phyloP scores from a whole-genome alignment of 1,140 invertebrate species.

The Drosophila melanogaster region DNA sequence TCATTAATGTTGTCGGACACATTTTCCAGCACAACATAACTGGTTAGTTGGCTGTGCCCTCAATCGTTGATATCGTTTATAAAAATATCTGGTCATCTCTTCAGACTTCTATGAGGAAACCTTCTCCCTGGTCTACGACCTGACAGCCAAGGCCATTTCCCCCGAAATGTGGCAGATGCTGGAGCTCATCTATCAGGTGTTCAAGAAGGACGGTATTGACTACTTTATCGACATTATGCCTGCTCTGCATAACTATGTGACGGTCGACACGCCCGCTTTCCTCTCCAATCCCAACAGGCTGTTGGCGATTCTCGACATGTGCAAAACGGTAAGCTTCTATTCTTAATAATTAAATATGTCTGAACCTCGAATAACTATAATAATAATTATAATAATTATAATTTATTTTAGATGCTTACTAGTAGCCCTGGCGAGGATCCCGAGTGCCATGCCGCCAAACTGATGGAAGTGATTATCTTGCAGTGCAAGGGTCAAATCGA shows the following conservation, averaged over 20 bases:
- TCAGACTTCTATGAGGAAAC: conserved; percentile 98
- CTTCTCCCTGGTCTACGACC: conserved; percentile 95
- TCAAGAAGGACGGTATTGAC: conserved; percentile 97
- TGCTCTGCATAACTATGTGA: conserved; percentile 98
- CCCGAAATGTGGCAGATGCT: conserved; percentile 98
- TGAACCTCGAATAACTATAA: too few relatives aligned
- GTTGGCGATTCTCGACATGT: conserved; percentile 97
- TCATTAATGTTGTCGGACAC: conserved; percentile 95
- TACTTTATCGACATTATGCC: conserved; percentile 99
- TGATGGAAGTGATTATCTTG: conserved; percentile 98
- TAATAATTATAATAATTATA: too few relatives aligned
- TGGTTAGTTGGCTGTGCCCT: conserved; percentile 85
- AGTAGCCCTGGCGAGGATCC: conserved; percentile 96
- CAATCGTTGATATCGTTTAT: background rate
- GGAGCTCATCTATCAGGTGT: conserved; percentile 94
- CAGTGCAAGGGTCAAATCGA: conserved; percentile 96
- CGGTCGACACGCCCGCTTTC: conserved; percentile 97
- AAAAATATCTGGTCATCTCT: background rate
- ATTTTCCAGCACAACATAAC: conserved; percentile 94
- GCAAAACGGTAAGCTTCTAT: conserved; percentile 90
- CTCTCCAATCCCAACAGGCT: conserved; percentile 95
- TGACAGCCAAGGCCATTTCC: conserved; percentile 95
- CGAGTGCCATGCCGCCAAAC: conserved; percentile 98
- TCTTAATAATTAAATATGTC: too few relatives aligned
- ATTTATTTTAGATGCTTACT: conserved; percentile 88